Conservation (phyloP, 2,888 invertebrate species). For the Oscheius sp. region DNA sequence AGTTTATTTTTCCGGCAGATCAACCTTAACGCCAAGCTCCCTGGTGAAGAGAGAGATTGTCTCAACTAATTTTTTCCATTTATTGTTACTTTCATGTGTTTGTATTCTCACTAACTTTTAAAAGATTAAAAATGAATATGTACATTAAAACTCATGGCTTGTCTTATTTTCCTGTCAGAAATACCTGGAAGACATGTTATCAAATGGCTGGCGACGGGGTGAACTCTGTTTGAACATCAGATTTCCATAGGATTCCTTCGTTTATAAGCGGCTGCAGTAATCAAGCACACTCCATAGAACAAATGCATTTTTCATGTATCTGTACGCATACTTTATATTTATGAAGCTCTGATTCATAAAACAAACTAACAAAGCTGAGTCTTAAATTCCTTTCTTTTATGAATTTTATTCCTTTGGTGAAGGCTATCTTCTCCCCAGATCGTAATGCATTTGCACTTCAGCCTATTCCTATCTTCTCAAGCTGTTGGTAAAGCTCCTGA, state of each 20-base stretch:
- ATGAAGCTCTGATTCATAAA: not conserved
- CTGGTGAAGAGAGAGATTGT: slow-evolving; percentile 64
- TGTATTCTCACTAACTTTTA: no score
- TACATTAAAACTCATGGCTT: no score
- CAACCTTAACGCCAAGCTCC: slow-evolving; percentile 59
- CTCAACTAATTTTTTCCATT: no score
- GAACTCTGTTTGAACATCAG: slow-evolving; percentile 8
- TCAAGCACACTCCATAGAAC: slow-evolving; percentile 20
- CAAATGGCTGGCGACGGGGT: not conserved
- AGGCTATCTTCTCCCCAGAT: not conserved
- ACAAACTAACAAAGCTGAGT: not conserved
- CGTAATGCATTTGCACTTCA: not conserved
- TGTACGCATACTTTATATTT: not conserved
- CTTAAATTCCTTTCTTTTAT: not conserved
- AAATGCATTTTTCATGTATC: not conserved
- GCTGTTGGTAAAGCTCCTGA: not conserved
- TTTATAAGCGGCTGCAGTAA: slow-evolving; percentile 6
- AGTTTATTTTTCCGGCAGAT: no score
- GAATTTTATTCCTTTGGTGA: not conserved
- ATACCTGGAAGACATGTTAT: no score
- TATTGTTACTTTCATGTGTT: no score
- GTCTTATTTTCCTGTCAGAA: no score
- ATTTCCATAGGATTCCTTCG: slow-evolving; percentile 5
- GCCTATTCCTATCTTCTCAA: not conserved
- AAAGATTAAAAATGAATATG: no score